These are phyloP conservation scores for Solenodon paradoxus DNA, from an alignment of 2,113 vertebrate genomes.

Conservation along the genomic window DNA sequence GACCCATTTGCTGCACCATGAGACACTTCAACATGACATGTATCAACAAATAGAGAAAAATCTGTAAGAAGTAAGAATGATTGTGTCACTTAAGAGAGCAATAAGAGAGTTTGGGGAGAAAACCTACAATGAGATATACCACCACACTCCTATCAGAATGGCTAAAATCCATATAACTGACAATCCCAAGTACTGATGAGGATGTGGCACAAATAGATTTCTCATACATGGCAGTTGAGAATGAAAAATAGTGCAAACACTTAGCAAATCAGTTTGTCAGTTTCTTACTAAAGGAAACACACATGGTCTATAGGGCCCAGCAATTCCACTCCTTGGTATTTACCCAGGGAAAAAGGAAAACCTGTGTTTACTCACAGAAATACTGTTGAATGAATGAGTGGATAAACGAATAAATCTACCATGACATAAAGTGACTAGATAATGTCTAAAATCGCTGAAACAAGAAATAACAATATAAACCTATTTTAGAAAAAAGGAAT, in stretches of 20 bases:
- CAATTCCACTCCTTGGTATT: background rate
- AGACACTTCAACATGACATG: no score
- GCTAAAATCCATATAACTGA: background rate
- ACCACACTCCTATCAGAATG: background rate
- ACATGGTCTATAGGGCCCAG: background rate
- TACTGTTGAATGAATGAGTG: background rate
- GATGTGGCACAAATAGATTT: background rate
- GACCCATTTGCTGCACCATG: no score
- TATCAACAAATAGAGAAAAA: no score
- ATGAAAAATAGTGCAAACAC: background rate
- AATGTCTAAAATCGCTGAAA: background rate
- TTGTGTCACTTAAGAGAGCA: no score
- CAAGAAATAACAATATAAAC: background rate
- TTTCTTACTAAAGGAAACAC: background rate
- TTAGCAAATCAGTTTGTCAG: background rate
- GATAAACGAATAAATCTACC: background rate
- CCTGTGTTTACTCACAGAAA: background rate
- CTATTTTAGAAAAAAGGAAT: background rate
- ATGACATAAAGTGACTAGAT: background rate
- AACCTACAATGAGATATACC: no score
- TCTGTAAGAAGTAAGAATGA: no score
- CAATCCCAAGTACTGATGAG: background rate
- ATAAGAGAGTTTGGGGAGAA: no score
- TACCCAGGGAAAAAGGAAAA: background rate
- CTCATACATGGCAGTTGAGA: background rate